These are phyloP conservation scores for Pseudochirops cupreus DNA, from an alignment of 2,797 vertebrate genomes.

Conservation along the genomic window DNA sequence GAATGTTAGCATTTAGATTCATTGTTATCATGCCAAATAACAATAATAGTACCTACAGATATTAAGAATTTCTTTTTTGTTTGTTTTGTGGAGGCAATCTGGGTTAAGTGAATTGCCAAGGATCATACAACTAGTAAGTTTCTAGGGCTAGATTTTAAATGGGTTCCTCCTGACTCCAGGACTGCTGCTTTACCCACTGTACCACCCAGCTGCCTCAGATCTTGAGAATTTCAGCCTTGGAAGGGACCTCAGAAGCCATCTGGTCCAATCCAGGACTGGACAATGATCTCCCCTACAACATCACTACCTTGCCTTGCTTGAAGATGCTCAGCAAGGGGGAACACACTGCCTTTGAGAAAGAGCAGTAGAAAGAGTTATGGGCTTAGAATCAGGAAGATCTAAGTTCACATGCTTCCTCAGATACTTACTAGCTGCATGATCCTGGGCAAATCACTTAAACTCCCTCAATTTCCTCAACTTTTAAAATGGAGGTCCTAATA, in stretches of 20 bases:
- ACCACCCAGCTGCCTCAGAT: not conserved
- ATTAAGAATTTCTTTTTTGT: not conserved
- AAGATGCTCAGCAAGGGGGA: not conserved
- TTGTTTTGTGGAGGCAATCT: not conserved
- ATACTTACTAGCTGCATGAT: not conserved
- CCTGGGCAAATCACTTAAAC: not conserved
- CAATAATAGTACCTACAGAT: too few relatives aligned
- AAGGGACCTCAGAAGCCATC: not conserved
- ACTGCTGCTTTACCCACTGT: not conserved
- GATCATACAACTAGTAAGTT: not conserved
- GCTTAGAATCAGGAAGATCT: not conserved
- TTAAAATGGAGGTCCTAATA: not conserved
- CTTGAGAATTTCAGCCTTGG: not conserved
- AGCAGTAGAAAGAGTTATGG: not conserved
- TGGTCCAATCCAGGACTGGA: not conserved
- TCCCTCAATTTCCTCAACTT: not conserved
- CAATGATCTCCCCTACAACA: not conserved
- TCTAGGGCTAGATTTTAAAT: not conserved
- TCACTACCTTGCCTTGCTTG: not conserved
- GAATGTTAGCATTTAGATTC: too few relatives aligned
- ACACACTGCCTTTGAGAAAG: not conserved
- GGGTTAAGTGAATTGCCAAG: not conserved
- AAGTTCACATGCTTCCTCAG: not conserved
- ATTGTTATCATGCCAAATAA: too few relatives aligned
- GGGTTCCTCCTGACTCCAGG: not conserved